A percentile compares a stretch with the other conserved stretches of the same genome.
phyloP scores from a whole-genome alignment of 2,113 vertebrate species.

The Tretioscincus oriximinensis region DNA sequence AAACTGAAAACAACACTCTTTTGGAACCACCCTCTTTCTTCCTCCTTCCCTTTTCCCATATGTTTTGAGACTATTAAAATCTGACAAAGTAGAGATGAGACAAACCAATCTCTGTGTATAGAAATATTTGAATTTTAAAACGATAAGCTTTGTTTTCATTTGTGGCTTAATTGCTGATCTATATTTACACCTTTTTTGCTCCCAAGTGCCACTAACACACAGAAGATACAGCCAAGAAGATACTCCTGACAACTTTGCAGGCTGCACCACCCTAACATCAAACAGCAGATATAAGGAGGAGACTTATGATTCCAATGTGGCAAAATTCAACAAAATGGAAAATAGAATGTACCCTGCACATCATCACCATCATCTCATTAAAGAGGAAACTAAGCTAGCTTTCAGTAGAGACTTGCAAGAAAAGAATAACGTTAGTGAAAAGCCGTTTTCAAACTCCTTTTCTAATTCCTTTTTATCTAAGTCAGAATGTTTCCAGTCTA shows the following conservation, averaged over 20 bases:
- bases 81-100: no score
- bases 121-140: not conserved
- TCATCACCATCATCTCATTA: slow-evolving; percentile 57
- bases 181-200: slow-evolving; percentile 10
- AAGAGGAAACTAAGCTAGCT: slow-evolving; percentile 69
- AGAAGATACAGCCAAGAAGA: slow-evolving; percentile 67
- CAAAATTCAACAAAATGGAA: slow-evolving; percentile 62
- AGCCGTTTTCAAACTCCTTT: slow-evolving; percentile 55
- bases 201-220: slow-evolving; percentile 54
- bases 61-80: no score
- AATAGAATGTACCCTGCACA: slow-evolving; percentile 54
- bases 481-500: slow-evolving; percentile 72
- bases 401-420: slow-evolving; percentile 65
- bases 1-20: no score
- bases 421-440: slow-evolving; percentile 54
- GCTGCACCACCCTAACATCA: slow-evolving; percentile 61
- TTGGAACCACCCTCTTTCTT: no score
- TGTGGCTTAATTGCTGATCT: not conserved
- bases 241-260: slow-evolving; percentile 63
- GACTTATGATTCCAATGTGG: slow-evolving; percentile 55
- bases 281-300: slow-evolving; percentile 78
- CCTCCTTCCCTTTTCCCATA: no score
- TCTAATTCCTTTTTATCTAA: slow-evolving; percentile 69
- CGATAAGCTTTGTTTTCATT: not conserved
- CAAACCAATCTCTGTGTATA: not conserved